These are phyloP conservation scores for Drosophila guanche DNA, from an alignment of 1,140 invertebrate genomes.

Conservation along the genomic window DNA sequence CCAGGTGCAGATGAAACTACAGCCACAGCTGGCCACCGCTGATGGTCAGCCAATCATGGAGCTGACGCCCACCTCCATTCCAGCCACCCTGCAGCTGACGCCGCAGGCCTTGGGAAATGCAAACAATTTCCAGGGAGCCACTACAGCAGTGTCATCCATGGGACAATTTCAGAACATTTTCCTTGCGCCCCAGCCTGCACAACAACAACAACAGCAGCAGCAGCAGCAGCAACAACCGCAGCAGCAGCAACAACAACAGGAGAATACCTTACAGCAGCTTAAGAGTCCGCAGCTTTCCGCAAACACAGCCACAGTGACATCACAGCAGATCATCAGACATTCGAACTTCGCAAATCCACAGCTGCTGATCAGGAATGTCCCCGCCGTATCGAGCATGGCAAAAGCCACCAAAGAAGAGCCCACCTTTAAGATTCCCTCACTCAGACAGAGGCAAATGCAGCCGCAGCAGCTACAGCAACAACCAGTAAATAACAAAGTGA, in stretches of 20 bases:
- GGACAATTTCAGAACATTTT: constrained; percentile 46
- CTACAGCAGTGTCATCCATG: constrained; percentile 3
- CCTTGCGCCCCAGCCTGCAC: constrained; percentile 30
- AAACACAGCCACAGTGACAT: constrained; percentile 52
- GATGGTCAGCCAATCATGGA: constrained; percentile 82
- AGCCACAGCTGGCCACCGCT: constrained; percentile 76
- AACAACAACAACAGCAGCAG: constrained; percentile 19
- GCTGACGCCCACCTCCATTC: constrained; percentile 76
- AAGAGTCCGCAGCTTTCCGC: constrained; percentile 7
- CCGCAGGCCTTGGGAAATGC: constrained; percentile 55
- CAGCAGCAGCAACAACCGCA: constrained; percentile 35
- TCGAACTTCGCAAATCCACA: constrained; percentile 34
- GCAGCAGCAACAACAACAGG: constrained; percentile 31
- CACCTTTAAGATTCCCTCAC: constrained; percentile 53
- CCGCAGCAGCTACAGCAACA: constrained; percentile 15
- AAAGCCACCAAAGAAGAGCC: constrained; percentile 23
- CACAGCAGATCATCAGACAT: constrained; percentile 62
- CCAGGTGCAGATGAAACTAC: constrained; percentile 83
- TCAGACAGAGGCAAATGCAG: constrained; percentile 31
- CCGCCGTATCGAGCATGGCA: constrained; percentile 5
- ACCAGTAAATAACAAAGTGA: constrained; percentile 17
- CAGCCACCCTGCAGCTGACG: constrained; percentile 75
- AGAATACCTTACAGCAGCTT: not conserved
- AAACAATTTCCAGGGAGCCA: constrained; percentile 48
- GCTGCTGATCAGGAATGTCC: constrained; percentile 57